phyloP scores from a whole-genome alignment of 2,797 vertebrate species.

The Neopelma chrysocephalum region DNA sequence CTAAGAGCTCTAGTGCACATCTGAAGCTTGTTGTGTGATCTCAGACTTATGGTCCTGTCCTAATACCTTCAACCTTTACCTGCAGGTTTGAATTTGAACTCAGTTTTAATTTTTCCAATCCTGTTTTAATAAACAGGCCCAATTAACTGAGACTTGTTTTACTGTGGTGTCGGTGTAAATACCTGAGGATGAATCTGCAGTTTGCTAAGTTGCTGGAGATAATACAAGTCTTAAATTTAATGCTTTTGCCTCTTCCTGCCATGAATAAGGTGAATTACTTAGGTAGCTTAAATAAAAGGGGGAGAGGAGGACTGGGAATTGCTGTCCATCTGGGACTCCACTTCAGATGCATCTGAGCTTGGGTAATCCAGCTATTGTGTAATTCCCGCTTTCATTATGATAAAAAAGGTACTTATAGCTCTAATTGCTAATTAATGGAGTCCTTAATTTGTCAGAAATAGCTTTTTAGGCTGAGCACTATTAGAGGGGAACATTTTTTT shows the following conservation, averaged over 20 bases:
- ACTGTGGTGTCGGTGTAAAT: not conserved
- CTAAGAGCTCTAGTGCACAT: not conserved
- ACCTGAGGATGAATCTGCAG: not conserved
- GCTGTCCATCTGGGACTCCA: not conserved
- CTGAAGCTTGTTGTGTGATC: not conserved
- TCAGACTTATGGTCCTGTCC: not conserved
- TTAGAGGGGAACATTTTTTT: not conserved
- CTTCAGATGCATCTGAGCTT: not conserved
- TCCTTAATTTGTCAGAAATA: not conserved
- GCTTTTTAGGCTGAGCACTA: not conserved
- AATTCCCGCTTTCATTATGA: not conserved
- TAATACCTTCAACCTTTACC: not conserved
- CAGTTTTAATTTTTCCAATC: not conserved
- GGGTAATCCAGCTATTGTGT: not conserved
- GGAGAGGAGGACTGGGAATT: not conserved
- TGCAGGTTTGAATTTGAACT: not conserved
- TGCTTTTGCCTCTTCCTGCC: not conserved
- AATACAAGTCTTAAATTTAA: not conserved
- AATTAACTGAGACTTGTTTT: not conserved
- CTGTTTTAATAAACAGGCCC: not conserved
- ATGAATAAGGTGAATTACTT: not conserved
- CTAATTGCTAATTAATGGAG: not conserved
- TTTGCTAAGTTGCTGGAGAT: not conserved
- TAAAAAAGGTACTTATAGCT: not conserved
- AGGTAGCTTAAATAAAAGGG: not conserved